Base-by-base conservation (phyloP, 2,797 vertebrate genomes). In the Emydoidea blandingii region DNA sequence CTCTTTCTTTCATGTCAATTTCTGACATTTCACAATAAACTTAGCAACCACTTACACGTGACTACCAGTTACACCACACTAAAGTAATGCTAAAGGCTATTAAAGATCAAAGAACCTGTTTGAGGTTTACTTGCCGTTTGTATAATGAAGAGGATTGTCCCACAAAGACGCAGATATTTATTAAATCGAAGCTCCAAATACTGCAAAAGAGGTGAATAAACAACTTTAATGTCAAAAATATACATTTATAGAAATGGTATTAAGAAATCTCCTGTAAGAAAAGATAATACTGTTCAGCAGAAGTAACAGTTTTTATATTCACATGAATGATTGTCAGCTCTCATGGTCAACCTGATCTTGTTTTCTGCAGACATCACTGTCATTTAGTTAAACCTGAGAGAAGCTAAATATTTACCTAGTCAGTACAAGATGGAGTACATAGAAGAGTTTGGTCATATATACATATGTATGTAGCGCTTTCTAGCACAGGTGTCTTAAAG, bases 171-270 rank as follows among this genome's bases (percentile, higher is more conserved):
- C 54, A 99, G 98, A 0, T 81, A 97, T 98, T 97, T 99, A 98
- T 98, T 99, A 98, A 99, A 99, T 74, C 99, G 99, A 96, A 99
- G 98, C 97, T 99, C 99, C 97, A 99, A 98, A 90, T 99, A 99
- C 99, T 99, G 97, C 82, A 97, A 93, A 95, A 97, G 90, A 97
- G 72, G 96, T 94, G 86, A 52, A 34, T 85, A 96, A 91, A 6
- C 7, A 72, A 79, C 10, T 2, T 65, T 93, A 59, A 14, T 79
- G n/a, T 27, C 1, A 0, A 89, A 94, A 89, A 27, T 80, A 65
- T 37, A 12, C 27, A 68, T 14, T 59, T 29, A 41, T 68, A 92
- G 3, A 14, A 89, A 19, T 62, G 37, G 25, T 88, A 19, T 37
- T 72, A 95, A 79, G 19, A 1, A 0, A 93, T 83, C 9, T 68